Base-by-base conservation (phyloP, 2,888 invertebrate species). In the Dolichomitus sp. region DNA sequence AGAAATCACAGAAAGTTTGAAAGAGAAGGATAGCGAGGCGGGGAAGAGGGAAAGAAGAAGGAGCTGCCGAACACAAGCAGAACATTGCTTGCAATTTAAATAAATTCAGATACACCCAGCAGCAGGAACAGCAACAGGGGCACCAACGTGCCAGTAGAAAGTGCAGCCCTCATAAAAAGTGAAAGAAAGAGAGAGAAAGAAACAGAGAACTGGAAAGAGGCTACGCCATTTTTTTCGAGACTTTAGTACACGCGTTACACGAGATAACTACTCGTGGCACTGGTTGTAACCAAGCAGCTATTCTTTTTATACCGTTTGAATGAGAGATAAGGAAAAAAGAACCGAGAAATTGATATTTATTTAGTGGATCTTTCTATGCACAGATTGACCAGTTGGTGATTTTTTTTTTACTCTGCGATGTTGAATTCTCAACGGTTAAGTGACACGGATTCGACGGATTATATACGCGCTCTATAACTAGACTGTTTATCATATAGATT, bases 21-120 rank as follows among this genome's bases (percentile, higher is more conserved):
- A 33, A 74, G 63, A 75, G 68, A 66, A 77, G 69, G 69, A 83
- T 14, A 50, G 68, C 76, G 48, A 19, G 78, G 37, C 37, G 57
- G 40, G 63, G 40, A 65, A 57, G 50, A 69, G 72, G 66, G 84
- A 86, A 89, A 89, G 72, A 84, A 86, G 90, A 90, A 90, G 91
- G 90, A 93, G 92, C 92, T 92, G 93, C 92, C 92, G 92, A 93
- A 93, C 93, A 93, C 90, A 92, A 89, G 90, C 84, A 89, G 90
- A 93, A 93, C 93, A 93, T 92, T 91, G 92, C 91, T 93, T 89
- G 92, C 92, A 92, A 93, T 93, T 93, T 93, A 92, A 93, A 93
- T 93, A 93, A 92, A 93, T 93, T 92, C 93, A 92, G 78, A 84
- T 84, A 81, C 84, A 84, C 68, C 73, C 59, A 65, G 63, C 81